phyloP scores from a whole-genome alignment of 2,888 invertebrate genomes.

The Phania funesta region DNA sequence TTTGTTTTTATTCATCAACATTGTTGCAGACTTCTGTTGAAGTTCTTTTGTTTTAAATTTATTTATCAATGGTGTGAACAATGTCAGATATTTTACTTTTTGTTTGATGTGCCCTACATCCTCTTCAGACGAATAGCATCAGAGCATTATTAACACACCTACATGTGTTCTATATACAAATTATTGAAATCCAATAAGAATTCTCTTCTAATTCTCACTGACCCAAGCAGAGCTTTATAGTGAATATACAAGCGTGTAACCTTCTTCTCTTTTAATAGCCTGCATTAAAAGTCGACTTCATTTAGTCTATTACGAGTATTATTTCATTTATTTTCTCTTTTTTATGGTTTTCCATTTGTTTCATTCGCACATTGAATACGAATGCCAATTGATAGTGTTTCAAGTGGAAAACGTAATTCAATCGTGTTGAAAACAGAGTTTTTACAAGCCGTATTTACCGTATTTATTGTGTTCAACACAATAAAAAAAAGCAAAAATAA shows the following conservation, averaged over 20 bases:
- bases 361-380: constrained; percentile 37
- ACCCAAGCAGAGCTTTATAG: no score
- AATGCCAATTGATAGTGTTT: constrained; percentile 61
- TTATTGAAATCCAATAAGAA: no score
- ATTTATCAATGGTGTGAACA: constrained; percentile 38
- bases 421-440: constrained; percentile 65
- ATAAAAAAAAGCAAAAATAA: constrained; percentile 21
- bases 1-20: constrained; percentile 55
- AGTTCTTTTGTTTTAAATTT: constrained; percentile 2
- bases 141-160: background rate
- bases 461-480: constrained; percentile 30
- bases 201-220: no score
- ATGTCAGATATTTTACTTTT: background rate
- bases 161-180: background rate
- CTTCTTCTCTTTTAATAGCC: background rate
- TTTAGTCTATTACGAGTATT: background rate
- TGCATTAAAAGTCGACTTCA: constrained; percentile 1
- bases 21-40: constrained; percentile 25
- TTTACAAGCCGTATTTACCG: constrained; percentile 50
- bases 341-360: constrained; percentile 23
- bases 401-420: constrained; percentile 66
- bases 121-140: background rate
- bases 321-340: background rate
- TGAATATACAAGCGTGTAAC: no score
- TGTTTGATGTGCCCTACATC: background rate